Conservation (phyloP, 2,797 vertebrate genomes). For the Leptodactylus fallax region DNA sequence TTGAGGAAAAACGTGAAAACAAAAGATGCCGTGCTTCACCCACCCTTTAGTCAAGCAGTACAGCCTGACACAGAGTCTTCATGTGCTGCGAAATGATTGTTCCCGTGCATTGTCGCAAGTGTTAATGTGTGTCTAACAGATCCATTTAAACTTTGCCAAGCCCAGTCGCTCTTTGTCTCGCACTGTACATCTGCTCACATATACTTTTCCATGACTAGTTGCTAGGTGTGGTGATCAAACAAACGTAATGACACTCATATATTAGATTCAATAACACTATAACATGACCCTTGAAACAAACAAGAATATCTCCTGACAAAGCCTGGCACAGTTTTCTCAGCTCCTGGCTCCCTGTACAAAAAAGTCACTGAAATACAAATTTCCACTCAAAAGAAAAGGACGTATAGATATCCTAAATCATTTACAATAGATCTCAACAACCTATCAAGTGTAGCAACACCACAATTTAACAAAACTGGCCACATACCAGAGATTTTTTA, state of each 20-base stretch:
- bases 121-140: constrained; percentile 52
- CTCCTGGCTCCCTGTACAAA: not conserved
- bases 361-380: not conserved
- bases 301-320: constrained; percentile 67
- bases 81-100: constrained; percentile 19
- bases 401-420: too few species aligned
- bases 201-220: constrained; percentile 67
- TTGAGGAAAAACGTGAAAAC: constrained; percentile 28
- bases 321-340: constrained; percentile 58
- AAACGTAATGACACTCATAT: constrained; percentile 68
- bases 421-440: too few species aligned
- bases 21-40: constrained; percentile 26
- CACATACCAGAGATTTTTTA: too few species aligned
- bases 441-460: too few species aligned
- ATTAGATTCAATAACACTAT: constrained; percentile 70
- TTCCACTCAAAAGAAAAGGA: too few species aligned
- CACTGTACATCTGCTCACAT: constrained; percentile 62
- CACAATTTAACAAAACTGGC: too few species aligned
- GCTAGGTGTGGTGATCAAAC: constrained; percentile 74
- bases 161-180: constrained; percentile 37
- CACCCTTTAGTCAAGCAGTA: constrained; percentile 39
- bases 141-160: constrained; percentile 46
- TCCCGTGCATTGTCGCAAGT: constrained; percentile 37
- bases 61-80: constrained; percentile 13
- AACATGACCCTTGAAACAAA: constrained; percentile 69